These are phyloP conservation scores for Megalopta genalis DNA, from an alignment of 1,140 invertebrate genomes.

Conservation along the genomic window DNA sequence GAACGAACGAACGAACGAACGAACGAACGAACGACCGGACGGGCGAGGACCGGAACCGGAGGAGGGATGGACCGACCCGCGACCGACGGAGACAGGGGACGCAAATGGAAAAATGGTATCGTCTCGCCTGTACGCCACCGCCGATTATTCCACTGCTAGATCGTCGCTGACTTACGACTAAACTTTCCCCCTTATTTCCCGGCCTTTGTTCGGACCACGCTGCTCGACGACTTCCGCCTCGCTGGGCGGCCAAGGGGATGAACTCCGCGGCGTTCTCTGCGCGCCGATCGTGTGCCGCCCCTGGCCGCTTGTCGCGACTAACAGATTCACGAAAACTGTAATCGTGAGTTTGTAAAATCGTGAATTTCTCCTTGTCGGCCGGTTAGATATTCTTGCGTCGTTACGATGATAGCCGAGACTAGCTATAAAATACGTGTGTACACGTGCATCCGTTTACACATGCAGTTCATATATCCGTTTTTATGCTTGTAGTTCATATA, in stretches of 20 bases:
- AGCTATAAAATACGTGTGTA: too few species aligned
- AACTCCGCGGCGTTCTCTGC: not conserved
- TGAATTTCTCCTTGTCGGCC: too few species aligned
- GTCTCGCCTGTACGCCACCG: not conserved
- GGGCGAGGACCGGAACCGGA: not conserved
- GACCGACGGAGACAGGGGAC: not conserved
- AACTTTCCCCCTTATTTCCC: constrained; percentile 19
- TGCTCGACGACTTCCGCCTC: not conserved
- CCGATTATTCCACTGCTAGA: constrained; percentile 3
- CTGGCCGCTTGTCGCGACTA: not conserved
- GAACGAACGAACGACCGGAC: not conserved
- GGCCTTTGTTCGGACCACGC: not conserved
- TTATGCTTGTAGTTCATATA: too few species aligned
- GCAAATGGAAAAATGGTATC: constrained; percentile 31
- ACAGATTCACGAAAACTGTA: too few species aligned
- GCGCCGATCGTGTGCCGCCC: not conserved
- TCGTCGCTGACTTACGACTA: not conserved
- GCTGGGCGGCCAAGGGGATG: not conserved
- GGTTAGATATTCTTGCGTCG: too few species aligned
- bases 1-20: constrained; percentile 18
- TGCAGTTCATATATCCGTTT: too few species aligned
- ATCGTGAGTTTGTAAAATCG: too few species aligned
- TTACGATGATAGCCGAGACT: too few species aligned
- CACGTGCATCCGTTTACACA: too few species aligned
- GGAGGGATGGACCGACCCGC: too few species aligned